Percentiles rank a stretch among this genome's conserved stretches.
These are phyloP conservation scores for Tipula vernalis DNA, from an alignment of 2,888 invertebrate genomes.

Conservation along the genomic window DNA sequence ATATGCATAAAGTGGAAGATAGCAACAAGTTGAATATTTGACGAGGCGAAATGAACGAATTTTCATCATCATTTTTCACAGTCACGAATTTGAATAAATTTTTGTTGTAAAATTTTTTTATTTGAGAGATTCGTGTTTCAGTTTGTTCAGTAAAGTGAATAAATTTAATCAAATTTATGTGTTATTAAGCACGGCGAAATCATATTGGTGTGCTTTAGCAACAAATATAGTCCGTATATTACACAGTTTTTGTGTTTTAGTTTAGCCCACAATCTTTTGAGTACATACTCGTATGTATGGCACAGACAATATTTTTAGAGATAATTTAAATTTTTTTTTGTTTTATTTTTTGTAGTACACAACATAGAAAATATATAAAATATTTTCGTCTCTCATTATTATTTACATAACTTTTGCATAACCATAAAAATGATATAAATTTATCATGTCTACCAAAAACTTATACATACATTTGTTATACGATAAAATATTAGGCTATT, in stretches of 20 bases:
- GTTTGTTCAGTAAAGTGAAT: not conserved
- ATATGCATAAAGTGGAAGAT: not conserved
- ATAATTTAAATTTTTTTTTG: too few species aligned
- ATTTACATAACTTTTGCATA: not conserved
- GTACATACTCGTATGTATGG: not conserved
- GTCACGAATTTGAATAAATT: not conserved
- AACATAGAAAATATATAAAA: not conserved
- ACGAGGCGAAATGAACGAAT: not conserved
- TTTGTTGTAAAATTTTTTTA: not conserved
- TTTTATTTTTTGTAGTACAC: too few species aligned
- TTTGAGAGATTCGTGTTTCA: not conserved
- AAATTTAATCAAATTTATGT: not conserved
- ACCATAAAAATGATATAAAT: not conserved
- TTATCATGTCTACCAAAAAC: not conserved
- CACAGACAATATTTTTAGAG: not conserved
- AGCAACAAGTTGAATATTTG: not conserved
- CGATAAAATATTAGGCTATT: not conserved
- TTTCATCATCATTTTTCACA: not conserved
- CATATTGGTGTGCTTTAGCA: not conserved
- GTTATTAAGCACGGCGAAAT: too few species aligned
- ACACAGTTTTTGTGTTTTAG: not conserved
- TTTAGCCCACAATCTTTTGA: not conserved
- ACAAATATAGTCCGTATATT: not conserved
- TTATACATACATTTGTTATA: not conserved
- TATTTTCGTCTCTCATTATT: not conserved